These are phyloP conservation scores for Psilopogon haemacephalus DNA, from an alignment of 2,113 vertebrate genomes.

Conservation along the genomic window DNA sequence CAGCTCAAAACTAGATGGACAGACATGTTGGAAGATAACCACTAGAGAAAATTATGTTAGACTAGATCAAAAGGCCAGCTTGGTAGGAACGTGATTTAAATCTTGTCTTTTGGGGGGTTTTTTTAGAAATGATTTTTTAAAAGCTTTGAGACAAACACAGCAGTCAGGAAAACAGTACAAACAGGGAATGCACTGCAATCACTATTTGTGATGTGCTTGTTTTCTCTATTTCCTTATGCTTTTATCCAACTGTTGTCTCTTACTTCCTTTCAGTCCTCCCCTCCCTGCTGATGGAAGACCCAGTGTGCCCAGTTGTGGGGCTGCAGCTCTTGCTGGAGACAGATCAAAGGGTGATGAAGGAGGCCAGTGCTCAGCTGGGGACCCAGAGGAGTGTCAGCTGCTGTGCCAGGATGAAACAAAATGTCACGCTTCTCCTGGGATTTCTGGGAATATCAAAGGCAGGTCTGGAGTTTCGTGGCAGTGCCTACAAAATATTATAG, in stretches of 20 bases:
- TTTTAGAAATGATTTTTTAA: not conserved
- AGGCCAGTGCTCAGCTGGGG: not conserved
- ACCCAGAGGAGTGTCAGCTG: fast-evolving
- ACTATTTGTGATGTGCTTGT: fast-evolving
- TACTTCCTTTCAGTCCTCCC: not conserved
- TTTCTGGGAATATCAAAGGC: not conserved
- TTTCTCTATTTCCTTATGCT: not conserved
- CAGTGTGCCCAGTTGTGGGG: fast-evolving
- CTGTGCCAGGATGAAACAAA: not conserved
- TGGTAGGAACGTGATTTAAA: not conserved
- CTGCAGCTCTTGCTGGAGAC: not conserved
- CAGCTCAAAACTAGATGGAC: not conserved
- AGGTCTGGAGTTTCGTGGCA: not conserved
- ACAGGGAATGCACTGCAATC: not conserved
- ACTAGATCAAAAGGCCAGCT: not conserved
- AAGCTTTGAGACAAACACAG: not conserved
- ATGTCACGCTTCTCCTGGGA: not conserved
- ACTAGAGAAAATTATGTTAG: not conserved
- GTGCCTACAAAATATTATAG: fast-evolving
- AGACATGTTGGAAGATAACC: not conserved
- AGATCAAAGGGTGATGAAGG: not conserved
- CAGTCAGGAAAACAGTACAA: not conserved
- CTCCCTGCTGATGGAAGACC: not conserved
- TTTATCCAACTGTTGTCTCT: fast-evolving
- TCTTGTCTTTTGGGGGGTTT: not conserved